Evolutionary conservation across 2,113 vertebrate species (phyloP), one percentile per base, ranked within the genome.

Genomic region (Chitala chitala): DNA sequence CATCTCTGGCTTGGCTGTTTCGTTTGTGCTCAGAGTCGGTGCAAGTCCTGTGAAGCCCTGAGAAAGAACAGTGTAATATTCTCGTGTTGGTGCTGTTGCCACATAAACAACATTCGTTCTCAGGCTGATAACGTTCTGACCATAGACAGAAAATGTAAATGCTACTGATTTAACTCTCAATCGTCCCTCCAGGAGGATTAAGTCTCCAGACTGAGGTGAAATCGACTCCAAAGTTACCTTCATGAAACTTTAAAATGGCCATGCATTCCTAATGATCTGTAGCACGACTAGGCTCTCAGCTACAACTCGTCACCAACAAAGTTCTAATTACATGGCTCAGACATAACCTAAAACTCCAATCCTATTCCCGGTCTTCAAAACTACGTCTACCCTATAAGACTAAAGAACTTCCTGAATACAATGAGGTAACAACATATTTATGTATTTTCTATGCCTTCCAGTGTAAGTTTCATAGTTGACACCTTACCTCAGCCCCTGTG

Each of bases 1-100:
- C 84, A 2, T 85, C 84, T 4, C 48, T 74, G 4, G 59, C 69
- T 5, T 66, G 71, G 75, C 81, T 86, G 69, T 79, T 82, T 40
- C 78, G 72, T 63, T 76, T 78, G 51, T 48, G 68, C 20, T 82
- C 79, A 1, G 63, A 50, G 42, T 36, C 38, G 44, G 65, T 53
- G 76, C 40, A 42, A 44, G 78, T 76, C 17, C 82, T 82, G 3
- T 74, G 77, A 61, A 76, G 78, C 66, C 78, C 89, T 85, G 80
- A 24, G 29, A 72, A 73, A 1, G 40, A 46, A 5, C 15, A 15
- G 26, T n/a, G n/a, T n/a, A n/a, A n/a, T n/a, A n/a, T n/a, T n/a
- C n/a, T n/a, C n/a, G n/a, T n/a, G n/a, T n/a, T n/a, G n/a, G n/a
- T n/a, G n/a, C n/a, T n/a, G n/a, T n/a, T n/a, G n/a, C n/a, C n/a